Conservation (phyloP, 2,888 invertebrate genomes). For the Venusia cambrica region DNA sequence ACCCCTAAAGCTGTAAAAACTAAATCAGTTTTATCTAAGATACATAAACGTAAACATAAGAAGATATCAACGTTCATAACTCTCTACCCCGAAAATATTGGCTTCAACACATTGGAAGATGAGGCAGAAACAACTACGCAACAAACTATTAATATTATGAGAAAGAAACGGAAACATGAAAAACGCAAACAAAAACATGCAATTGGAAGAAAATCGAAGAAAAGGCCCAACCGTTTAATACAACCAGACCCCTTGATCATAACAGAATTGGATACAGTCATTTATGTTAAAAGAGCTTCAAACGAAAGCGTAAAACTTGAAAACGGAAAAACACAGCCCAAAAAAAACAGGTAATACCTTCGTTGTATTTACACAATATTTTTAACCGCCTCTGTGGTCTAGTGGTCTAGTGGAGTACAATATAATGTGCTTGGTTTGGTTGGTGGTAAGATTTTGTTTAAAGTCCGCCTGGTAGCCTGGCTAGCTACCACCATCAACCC, state of each 20-base stretch:
- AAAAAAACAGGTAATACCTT: constrained; percentile 3
- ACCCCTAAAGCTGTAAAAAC: no score
- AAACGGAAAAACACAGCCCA: background rate
- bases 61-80: constrained; percentile 19
- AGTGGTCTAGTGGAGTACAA: no score
- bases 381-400: no score
- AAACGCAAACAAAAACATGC: constrained; percentile 5
- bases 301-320: constrained; percentile 1
- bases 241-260: no score
- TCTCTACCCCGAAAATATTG: constrained; percentile 20
- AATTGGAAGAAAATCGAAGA: no score
- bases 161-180: constrained; percentile 5
- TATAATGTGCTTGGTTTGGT: no score
- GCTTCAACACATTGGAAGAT: background rate
- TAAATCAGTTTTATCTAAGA: constrained; percentile 7
- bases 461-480: no score
- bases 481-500: no score
- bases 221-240: no score
- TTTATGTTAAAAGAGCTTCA: constrained; percentile 5
- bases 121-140: constrained; percentile 8
- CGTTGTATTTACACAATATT: no score
- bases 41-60: background rate
- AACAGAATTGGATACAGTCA: constrained; percentile 5
- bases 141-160: no score
- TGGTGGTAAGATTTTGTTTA: no score